Base-by-base conservation (phyloP, 2,888 invertebrate species). In the Xanthia icteritia region DNA sequence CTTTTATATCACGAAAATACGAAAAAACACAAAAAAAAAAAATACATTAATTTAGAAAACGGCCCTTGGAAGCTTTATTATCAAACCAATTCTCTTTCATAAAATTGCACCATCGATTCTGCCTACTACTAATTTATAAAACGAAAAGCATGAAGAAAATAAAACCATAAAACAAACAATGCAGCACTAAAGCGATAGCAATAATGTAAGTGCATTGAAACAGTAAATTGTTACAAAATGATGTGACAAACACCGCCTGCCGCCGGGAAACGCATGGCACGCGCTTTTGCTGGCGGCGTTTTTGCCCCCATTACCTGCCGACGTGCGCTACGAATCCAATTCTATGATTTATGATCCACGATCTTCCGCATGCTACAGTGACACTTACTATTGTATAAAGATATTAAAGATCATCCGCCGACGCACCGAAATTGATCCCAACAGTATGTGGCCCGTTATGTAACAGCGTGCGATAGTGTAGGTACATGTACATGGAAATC, bases 381-480 rank as follows among this genome's bases (percentile, higher is more conserved):
- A 91, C 92, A 89, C 76, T 61, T 73, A 76, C 68, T 64, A 89
- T 89, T 90, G 83, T 83, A 77, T 81, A 74, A 71, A 88, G 58
- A 65, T 78, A 78, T 54, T 78, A 83, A 65, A 77, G 77, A 85
- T 78, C 79, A 74, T 82, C 83, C 78, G 80, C 79, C 72, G 83
- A 68, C 73, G 72, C 74, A 90, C 91, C 92, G 88, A 94, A 95
- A 94, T 93, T 90, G 91, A 93, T 93, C 89, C 82, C 71, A 92
- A 94, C 94, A 93, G 94, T 94, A 94, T 86, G 85, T 79, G 74
- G 74, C 89, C 96, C 96, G 96, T 95, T 96, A 96, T 92, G 91
- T 92, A 95, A 95, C 93, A 90, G 88, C 79, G 76, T 85, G 86
- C 80, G 90, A 88, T 93, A 89, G 91, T 91, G 91, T n/a, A n/a